phyloP scores from a whole-genome alignment of 2,113 vertebrate species.

The Peromyscus maniculatus region DNA sequence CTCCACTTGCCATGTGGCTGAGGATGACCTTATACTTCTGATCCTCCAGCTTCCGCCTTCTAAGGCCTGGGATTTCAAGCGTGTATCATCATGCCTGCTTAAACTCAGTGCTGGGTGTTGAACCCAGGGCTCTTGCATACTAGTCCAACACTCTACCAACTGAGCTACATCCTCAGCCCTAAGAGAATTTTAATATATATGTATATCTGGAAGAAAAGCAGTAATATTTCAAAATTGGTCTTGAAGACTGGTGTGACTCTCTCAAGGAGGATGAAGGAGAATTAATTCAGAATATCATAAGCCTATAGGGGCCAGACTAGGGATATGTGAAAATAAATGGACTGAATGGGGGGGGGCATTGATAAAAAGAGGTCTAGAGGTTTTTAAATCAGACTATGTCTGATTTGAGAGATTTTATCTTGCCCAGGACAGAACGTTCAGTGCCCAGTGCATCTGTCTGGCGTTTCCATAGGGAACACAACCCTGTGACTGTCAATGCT shows the following conservation, averaged over 20 bases:
- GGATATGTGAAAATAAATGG: not conserved
- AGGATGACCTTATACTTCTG: not conserved
- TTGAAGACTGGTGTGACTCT: not conserved
- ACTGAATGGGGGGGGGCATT: not conserved
- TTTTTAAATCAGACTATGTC: not conserved
- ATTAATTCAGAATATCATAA: slow-evolving; percentile 1
- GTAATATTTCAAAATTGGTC: not conserved
- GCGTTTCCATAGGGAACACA: not conserved
- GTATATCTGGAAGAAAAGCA: not conserved
- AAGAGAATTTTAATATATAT: not conserved
- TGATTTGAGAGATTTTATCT: not conserved
- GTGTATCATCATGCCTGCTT: not conserved
- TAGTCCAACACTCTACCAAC: not conserved
- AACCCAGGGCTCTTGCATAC: not conserved
- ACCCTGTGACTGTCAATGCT: not conserved
- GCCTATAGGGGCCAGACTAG: not conserved
- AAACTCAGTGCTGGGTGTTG: not conserved
- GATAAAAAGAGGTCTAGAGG: not conserved
- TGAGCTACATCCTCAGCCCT: too few relatives aligned
- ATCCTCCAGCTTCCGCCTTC: not conserved
- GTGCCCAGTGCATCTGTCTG: not conserved
- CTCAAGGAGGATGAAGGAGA: not conserved
- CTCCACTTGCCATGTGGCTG: not conserved
- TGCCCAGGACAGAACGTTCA: not conserved
- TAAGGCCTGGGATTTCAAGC: not conserved